Evolutionary conservation across 2,113 vertebrate genomes (phyloP).

Genomic region (Hiodon tergisus): DNA sequence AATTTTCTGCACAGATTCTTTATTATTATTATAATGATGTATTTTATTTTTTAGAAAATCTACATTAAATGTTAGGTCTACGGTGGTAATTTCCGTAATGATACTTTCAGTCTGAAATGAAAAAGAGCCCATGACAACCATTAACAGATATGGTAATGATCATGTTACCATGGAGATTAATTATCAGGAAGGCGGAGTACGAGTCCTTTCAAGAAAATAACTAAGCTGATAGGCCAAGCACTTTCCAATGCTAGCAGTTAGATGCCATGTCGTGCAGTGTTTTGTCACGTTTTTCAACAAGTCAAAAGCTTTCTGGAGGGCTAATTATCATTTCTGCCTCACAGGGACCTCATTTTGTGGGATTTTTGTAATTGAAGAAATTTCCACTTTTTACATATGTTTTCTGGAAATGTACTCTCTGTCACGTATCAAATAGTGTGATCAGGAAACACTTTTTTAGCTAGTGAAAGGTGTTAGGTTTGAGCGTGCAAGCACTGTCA

Average conservation of each 20-base stretch:
- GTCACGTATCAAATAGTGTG: no score
- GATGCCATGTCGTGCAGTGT: not conserved
- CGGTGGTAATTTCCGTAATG: slow-evolving; percentile 63
- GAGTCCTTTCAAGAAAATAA: slow-evolving; percentile 40
- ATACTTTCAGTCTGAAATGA: slow-evolving; percentile 57
- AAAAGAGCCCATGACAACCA: slow-evolving; percentile 56
- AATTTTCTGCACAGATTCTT: slow-evolving; percentile 52
- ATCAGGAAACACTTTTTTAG: no score
- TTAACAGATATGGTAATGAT: slow-evolving; percentile 51
- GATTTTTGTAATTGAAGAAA: no score
- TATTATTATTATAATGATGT: slow-evolving; percentile 66
- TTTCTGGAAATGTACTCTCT: no score
- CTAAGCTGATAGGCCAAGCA: slow-evolving; percentile 27
- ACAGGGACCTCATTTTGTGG: no score
- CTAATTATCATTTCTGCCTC: not conserved
- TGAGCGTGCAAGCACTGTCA: no score
- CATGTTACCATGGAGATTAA: slow-evolving; percentile 48
- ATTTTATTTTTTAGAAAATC: slow-evolving; percentile 58
- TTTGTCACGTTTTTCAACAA: slow-evolving; percentile 17
- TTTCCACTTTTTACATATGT: no score
- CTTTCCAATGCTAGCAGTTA: not conserved
- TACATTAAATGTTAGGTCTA: slow-evolving; percentile 65
- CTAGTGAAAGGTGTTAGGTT: no score
- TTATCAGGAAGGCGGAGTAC: slow-evolving; percentile 47
- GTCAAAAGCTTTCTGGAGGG: not conserved